Percentiles rank a stretch among this genome's conserved stretches.
Evolutionary conservation across 2,888 invertebrate genomes (phyloP).

Genomic region (Tipula unca): DNA sequence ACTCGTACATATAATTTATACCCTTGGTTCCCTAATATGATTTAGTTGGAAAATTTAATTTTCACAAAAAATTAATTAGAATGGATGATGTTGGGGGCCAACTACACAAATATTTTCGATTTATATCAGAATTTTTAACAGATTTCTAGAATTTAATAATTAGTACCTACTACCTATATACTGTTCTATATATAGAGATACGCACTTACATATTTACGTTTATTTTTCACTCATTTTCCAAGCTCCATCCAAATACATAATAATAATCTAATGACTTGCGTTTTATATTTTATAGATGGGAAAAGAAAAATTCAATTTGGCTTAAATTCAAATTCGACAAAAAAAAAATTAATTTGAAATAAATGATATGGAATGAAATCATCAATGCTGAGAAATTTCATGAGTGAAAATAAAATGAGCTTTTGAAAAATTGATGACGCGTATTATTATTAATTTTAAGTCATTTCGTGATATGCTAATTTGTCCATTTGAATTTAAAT

Average conservation of each 20-base stretch:
- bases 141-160: too few relatives aligned
- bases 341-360: neutral
- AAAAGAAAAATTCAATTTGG: neutral
- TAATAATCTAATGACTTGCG: neutral
- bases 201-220: neutral
- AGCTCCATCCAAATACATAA: neutral
- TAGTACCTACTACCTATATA: too few relatives aligned
- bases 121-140: too few relatives aligned
- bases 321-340: neutral
- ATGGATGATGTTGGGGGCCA: neutral
- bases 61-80: neutral
- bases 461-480: neutral
- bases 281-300: neutral
- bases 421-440: neutral
- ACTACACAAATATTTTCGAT: too few relatives aligned
- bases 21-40: neutral
- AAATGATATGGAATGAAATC: neutral
- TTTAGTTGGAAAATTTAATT: neutral
- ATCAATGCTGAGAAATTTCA: neutral
- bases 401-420: neutral
- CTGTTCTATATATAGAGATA: too few relatives aligned
- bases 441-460: neutral
- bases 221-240: too few relatives aligned
- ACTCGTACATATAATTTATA: neutral
- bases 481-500: neutral